Conservation (phyloP, 2,797 vertebrate genomes). For the Cottoperca gobio region DNA sequence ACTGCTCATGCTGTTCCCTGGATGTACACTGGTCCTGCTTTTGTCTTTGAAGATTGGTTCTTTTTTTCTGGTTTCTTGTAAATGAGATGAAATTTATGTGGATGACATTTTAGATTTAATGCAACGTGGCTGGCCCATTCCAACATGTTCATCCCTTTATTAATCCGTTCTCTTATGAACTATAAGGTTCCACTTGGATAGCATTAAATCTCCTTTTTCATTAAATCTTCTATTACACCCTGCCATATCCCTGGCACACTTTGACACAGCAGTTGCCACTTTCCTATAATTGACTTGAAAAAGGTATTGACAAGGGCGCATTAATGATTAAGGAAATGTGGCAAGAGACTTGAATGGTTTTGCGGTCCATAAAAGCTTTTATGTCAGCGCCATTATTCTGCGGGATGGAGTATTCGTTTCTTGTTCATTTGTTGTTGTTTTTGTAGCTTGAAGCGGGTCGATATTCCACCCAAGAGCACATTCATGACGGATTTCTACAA, state of each 20-base stretch:
- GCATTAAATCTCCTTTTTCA: slow-evolving; percentile 54
- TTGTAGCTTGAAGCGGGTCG: slow-evolving; percentile 9
- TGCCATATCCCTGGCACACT: slow-evolving; percentile 23
- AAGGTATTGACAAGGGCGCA: slow-evolving; percentile 27
- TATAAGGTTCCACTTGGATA: slow-evolving; percentile 44
- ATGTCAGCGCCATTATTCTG: slow-evolving; percentile 37
- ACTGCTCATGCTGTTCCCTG: slow-evolving; percentile 7
- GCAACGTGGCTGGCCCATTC: slow-evolving; percentile 13
- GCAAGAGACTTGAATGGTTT: slow-evolving; percentile 21
- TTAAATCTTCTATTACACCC: slow-evolving; percentile 45
- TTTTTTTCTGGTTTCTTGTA: slow-evolving; percentile 14
- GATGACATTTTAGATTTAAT: slow-evolving; percentile 27
- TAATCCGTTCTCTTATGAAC: slow-evolving; percentile 42
- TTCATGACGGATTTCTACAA: slow-evolving; percentile 33
- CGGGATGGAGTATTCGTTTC: slow-evolving; percentile 19
- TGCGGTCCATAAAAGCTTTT: slow-evolving; percentile 23
- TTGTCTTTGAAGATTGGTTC: slow-evolving; percentile 34
- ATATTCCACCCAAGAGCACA: slow-evolving; percentile 22
- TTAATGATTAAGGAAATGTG: slow-evolving; percentile 53
- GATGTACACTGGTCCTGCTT: slow-evolving; percentile 20
- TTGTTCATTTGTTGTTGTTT: slow-evolving; percentile 22
- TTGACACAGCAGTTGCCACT: slow-evolving; percentile 46
- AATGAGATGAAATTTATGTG: slow-evolving; percentile 25
- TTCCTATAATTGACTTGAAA: slow-evolving; percentile 46
- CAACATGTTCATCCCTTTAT: slow-evolving; percentile 46